A percentile compares a stretch with the other conserved stretches of the same genome.
phyloP scores from a whole-genome alignment of 2,113 vertebrate genomes.

The Struthidea cinerea region DNA sequence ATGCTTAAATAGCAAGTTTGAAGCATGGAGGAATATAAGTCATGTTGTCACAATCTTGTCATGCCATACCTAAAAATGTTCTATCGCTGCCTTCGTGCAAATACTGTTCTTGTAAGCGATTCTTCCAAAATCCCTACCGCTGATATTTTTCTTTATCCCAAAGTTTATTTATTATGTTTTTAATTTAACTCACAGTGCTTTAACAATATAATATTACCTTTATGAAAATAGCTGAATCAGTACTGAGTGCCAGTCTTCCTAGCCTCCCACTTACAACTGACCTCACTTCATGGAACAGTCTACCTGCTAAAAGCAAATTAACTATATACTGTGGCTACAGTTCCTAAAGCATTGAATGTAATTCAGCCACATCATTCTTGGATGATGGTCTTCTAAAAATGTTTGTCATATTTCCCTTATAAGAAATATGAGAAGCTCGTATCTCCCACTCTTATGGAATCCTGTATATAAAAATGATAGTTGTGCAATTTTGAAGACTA shows the following conservation, averaged over 20 bases:
- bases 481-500: neutral
- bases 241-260: neutral
- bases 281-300: neutral
- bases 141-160: neutral
- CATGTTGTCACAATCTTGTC: neutral
- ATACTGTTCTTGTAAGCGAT: neutral
- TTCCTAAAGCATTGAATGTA: neutral
- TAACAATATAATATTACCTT: neutral
- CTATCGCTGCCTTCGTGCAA: neutral
- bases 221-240: neutral
- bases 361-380: neutral
- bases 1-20: neutral
- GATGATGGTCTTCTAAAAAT: neutral
- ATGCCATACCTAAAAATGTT: neutral
- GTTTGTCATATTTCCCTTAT: neutral
- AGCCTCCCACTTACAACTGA: neutral
- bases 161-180: neutral
- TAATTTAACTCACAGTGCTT: neutral
- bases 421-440: neutral
- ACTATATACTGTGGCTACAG: neutral
- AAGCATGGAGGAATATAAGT: neutral
- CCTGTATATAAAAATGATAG: neutral
- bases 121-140: neutral
- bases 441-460: neutral
- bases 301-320: neutral